Conservation (phyloP, 2,113 vertebrate species). For the Grallaria varia region DNA sequence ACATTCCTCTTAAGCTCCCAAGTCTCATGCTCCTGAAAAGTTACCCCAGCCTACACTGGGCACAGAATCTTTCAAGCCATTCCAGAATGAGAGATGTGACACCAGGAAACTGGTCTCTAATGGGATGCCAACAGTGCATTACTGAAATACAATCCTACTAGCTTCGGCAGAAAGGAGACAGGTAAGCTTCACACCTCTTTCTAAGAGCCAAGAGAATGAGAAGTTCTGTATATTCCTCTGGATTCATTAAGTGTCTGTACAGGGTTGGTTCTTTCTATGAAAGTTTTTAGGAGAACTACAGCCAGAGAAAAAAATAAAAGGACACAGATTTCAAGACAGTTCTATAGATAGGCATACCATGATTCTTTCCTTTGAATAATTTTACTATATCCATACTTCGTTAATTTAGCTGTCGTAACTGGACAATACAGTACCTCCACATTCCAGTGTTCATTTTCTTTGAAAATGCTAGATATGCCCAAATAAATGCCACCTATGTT, state of each 20-base stretch:
- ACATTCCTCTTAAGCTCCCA: not conserved
- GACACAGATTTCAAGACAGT: not conserved
- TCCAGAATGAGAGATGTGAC: not conserved
- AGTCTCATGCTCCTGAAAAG: not conserved
- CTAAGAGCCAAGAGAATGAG: not conserved
- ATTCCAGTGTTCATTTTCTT: not conserved
- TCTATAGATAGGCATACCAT: not conserved
- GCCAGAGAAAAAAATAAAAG: not conserved
- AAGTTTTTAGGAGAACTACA: not conserved
- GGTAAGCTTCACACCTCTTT: not conserved
- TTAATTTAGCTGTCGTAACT: not conserved
- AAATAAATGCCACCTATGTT: not conserved
- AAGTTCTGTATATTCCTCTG: not conserved
- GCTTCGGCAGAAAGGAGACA: not conserved
- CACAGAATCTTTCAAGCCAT: not conserved
- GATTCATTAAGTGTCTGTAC: not conserved
- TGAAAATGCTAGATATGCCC: fast-evolving
- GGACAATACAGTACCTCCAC: not conserved
- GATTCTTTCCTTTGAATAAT: not conserved
- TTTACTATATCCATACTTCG: not conserved
- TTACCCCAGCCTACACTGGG: not conserved
- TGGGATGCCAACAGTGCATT: fast-evolving
- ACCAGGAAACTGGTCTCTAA: not conserved
- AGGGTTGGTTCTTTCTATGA: not conserved
- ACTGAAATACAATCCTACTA: not conserved